Evolutionary conservation across 1,140 invertebrate genomes (phyloP).

Genomic region (Caerostris extrusa): DNA sequence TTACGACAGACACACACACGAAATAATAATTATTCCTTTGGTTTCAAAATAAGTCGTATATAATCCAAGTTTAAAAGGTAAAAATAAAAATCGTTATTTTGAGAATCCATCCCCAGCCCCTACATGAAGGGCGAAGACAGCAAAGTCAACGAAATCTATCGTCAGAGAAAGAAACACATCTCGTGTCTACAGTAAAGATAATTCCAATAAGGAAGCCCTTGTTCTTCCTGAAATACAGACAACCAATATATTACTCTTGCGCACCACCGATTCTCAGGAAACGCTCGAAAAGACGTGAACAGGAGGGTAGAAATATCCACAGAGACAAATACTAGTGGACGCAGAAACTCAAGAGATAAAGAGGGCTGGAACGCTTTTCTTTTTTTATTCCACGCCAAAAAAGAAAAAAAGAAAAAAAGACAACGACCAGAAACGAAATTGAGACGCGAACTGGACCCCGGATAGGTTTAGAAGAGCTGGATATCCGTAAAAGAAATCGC

Average conservation of each 20-base stretch:
- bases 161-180: constrained; percentile 61
- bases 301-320: constrained; percentile 70
- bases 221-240: constrained; percentile 69
- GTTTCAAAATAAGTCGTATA: no score
- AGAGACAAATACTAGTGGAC: constrained; percentile 74
- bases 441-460: constrained; percentile 44
- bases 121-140: constrained; percentile 50
- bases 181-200: constrained; percentile 74
- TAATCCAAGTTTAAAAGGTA: not conserved
- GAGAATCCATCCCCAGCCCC: not conserved
- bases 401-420: not conserved
- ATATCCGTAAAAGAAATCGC: constrained; percentile 46
- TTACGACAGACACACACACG: no score
- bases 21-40: no score
- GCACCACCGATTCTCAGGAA: constrained; percentile 65
- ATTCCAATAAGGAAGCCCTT: constrained; percentile 77
- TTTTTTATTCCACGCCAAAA: constrained; percentile 3
- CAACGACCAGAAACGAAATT: constrained; percentile 59
- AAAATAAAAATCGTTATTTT: constrained; percentile 5
- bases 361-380: constrained; percentile 52
- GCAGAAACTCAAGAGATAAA: constrained; percentile 72
- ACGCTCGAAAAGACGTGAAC: constrained; percentile 60
- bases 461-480: constrained; percentile 32
- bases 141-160: constrained; percentile 52
- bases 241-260: constrained; percentile 75